phyloP scores from a whole-genome alignment of 2,888 invertebrate genomes.

The Ectemnius lituratus region DNA sequence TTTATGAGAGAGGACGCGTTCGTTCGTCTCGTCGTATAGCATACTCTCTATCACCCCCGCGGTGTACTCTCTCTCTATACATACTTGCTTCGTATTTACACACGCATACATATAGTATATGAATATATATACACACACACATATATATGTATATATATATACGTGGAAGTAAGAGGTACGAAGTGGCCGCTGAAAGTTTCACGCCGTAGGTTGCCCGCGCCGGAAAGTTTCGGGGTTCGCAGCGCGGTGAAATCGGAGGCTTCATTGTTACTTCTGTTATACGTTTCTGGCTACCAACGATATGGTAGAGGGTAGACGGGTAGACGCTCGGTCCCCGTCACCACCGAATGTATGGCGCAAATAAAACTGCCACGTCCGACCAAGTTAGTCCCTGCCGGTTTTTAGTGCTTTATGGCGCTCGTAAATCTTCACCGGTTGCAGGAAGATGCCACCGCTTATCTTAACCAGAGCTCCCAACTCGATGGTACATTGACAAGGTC shows the following conservation, averaged over 20 bases:
- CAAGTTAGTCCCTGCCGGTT: conserved; percentile 56
- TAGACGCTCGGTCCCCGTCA: conserved; percentile 32
- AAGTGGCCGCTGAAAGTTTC: conserved; percentile 46
- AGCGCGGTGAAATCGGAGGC: conserved; percentile 43
- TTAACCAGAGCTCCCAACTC: conserved; percentile 25
- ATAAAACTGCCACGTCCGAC: conserved; percentile 53
- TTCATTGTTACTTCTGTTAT: conserved; percentile 56
- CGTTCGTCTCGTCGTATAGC: conserved; percentile 9
- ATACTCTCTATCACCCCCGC: no score
- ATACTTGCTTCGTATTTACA: not conserved
- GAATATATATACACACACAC: conserved; percentile 8
- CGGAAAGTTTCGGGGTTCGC: conserved; percentile 33
- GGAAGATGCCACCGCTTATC: conserved; percentile 26
- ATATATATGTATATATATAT: not conserved
- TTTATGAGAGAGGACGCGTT: conserved; percentile 50
- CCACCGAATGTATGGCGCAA: conserved; percentile 47
- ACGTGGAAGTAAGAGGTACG: conserved; percentile 20
- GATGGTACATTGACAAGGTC: conserved; percentile 41
- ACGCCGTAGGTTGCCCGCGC: conserved; percentile 22
- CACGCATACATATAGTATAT: not conserved
- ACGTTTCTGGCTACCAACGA: conserved; percentile 35
- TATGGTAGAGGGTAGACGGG: conserved; percentile 11
- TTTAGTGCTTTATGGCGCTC: conserved; percentile 64
- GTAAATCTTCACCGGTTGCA: conserved; percentile 56
- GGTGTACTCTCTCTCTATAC: no score